Evolutionary conservation across 2,797 vertebrate species (phyloP).

Genomic region (Enteromius viviparus): DNA sequence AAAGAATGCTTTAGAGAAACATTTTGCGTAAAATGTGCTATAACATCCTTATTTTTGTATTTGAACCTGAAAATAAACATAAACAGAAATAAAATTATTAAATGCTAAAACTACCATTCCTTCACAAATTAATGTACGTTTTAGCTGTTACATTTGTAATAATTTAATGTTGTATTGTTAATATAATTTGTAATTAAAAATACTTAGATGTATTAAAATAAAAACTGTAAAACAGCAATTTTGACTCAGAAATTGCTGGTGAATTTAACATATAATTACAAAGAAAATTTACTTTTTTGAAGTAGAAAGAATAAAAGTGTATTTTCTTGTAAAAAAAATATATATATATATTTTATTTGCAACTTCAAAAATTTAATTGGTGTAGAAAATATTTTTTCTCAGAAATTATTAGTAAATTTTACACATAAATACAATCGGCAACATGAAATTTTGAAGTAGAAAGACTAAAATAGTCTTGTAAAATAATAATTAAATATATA

Average conservation of each 20-base stretch:
- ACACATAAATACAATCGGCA: too few species aligned
- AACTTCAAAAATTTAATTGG: too few species aligned
- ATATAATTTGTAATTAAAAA: neutral
- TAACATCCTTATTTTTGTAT: neutral
- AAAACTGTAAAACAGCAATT: neutral
- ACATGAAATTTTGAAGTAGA: neutral
- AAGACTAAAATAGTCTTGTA: neutral
- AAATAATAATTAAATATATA: neutral
- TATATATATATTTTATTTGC: too few species aligned
- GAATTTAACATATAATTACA: neutral
- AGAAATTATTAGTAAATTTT: too few species aligned
- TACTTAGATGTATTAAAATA: too few species aligned
- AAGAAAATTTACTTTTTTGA: neutral
- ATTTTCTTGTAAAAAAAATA: too few species aligned
- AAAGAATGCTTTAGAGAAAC: neutral
- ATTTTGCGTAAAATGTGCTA: too few species aligned
- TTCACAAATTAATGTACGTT: neutral
- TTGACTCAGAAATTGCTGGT: neutral
- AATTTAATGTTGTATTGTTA: neutral
- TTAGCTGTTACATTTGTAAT: neutral
- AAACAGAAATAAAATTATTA: neutral
- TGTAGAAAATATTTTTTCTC: too few species aligned
- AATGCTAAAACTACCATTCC: too few species aligned
- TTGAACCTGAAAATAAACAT: neutral
- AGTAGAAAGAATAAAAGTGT: too few species aligned